A percentile compares a stretch with the other conserved stretches of the same genome.
phyloP scores from a whole-genome alignment of 2,888 invertebrate genomes.

The Trichogramma dendrolimi region DNA sequence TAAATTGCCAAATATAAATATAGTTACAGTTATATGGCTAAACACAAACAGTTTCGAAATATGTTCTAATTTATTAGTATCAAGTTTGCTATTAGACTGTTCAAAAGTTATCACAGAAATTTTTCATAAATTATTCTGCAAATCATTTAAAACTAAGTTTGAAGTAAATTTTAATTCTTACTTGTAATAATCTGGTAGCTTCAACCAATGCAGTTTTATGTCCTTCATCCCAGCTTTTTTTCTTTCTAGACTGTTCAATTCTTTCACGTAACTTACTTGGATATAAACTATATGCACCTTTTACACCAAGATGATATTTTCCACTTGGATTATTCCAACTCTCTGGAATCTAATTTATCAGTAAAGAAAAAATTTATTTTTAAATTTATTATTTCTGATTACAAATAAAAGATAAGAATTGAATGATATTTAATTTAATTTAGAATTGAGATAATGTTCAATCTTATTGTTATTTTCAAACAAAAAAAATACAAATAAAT shows the following conservation, averaged over 20 bases:
- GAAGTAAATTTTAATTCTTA: slow-evolving; percentile 28
- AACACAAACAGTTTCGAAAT: slow-evolving; percentile 42
- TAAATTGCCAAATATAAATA: slow-evolving; percentile 50
- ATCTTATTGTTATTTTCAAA: too few relatives aligned
- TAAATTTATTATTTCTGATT: slow-evolving; percentile 10
- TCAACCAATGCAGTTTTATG: slow-evolving; percentile 78
- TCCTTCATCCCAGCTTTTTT: slow-evolving; percentile 78
- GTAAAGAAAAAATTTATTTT: background rate
- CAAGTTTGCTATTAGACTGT: background rate
- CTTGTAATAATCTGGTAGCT: slow-evolving; percentile 68
- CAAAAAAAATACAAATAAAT: too few relatives aligned
- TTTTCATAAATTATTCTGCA: background rate
- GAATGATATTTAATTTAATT: background rate
- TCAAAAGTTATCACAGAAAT: slow-evolving; percentile 8
- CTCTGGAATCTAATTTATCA: slow-evolving; percentile 66
- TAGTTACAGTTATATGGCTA: slow-evolving; percentile 41
- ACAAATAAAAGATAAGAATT: background rate
- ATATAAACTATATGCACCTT: slow-evolving; percentile 81
- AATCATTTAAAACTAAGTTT: background rate
- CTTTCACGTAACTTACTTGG: slow-evolving; percentile 79
- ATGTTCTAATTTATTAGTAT: slow-evolving; percentile 39
- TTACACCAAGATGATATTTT: slow-evolving; percentile 81
- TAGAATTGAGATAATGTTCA: too few relatives aligned
- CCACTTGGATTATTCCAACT: slow-evolving; percentile 81
- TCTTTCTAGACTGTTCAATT: slow-evolving; percentile 69